phyloP scores from a whole-genome alignment of 1,140 invertebrate genomes.

The Melipona quadrifasciata region DNA sequence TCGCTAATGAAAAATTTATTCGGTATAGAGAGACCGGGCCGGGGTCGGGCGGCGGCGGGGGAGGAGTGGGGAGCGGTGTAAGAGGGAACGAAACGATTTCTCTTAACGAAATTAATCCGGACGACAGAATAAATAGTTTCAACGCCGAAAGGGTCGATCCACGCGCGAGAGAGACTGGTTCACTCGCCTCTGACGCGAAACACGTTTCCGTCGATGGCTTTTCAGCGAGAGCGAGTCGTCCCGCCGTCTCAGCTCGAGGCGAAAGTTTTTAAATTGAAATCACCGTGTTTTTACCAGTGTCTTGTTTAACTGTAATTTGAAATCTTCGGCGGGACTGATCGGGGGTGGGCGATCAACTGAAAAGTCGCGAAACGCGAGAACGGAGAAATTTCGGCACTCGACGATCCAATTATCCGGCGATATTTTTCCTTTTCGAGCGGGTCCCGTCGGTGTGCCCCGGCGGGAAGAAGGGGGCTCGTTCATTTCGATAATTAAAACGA shows the following conservation, averaged over 20 bases:
- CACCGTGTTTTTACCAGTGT: background rate
- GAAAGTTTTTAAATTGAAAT: background rate
- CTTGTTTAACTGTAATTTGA: background rate
- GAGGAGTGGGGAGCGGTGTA: background rate
- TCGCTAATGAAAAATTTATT: slow-evolving; percentile 28
- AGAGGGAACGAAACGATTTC: slow-evolving; percentile 1
- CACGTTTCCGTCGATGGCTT: background rate
- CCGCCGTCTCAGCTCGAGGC: background rate
- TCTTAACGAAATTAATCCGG: slow-evolving; percentile 12
- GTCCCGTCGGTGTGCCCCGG: background rate
- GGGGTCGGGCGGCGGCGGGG: no score
- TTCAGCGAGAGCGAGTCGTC: background rate
- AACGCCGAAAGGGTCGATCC: background rate
- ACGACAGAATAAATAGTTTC: slow-evolving; percentile 2
- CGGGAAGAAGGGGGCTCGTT: background rate
- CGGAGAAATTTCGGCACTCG: slow-evolving; percentile 16
- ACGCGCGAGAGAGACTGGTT: background rate
- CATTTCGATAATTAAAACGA: slow-evolving; percentile 46
- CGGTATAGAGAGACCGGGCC: background rate
- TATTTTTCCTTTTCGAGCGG: slow-evolving; percentile 27
- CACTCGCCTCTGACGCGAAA: background rate
- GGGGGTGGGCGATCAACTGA: no score
- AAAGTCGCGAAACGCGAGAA: background rate
- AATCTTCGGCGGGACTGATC: background rate
- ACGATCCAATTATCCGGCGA: slow-evolving; percentile 28